These are phyloP conservation scores for Perca flavescens DNA, from an alignment of 2,113 vertebrate genomes.

Conservation along the genomic window DNA sequence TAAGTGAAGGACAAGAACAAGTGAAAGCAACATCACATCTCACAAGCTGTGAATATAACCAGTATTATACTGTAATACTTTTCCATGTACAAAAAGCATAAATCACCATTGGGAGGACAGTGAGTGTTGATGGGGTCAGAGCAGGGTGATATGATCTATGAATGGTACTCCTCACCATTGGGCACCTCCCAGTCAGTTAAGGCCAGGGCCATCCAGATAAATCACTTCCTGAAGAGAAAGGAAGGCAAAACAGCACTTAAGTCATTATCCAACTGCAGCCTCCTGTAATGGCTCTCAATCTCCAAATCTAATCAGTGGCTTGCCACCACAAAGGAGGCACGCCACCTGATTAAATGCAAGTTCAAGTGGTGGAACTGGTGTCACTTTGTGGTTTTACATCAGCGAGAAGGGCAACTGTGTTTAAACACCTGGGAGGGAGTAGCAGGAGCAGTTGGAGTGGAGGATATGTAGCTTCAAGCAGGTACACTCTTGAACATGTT, in stretches of 20 bases:
- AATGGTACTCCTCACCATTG: constrained; percentile 31
- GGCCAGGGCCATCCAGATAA: constrained; percentile 67
- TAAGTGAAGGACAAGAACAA: neutral
- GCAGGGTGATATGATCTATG: constrained; percentile 57
- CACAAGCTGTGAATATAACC: neutral
- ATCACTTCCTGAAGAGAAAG: constrained; percentile 75
- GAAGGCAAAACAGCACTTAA: constrained; percentile 76
- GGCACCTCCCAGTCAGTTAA: constrained; percentile 49
- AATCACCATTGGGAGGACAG: constrained; percentile 7
- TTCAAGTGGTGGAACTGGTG: constrained; percentile 65
- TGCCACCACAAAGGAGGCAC: constrained; percentile 63
- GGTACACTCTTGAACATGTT: constrained; percentile 11
- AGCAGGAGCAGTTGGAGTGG: neutral
- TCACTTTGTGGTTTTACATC: constrained; percentile 52
- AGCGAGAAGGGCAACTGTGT: constrained; percentile 30
- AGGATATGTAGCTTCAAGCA: constrained; percentile 8
- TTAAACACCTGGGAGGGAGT: constrained; percentile 54
- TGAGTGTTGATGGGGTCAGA: constrained; percentile 55
- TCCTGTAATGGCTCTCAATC: constrained; percentile 74
- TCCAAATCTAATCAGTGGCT: constrained; percentile 78
- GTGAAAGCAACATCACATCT: constrained; percentile 6
- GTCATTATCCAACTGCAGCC: constrained; percentile 73
- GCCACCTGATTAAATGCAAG: constrained; percentile 74
- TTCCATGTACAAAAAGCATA: constrained; percentile 23
- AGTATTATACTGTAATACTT: constrained; percentile 7